Evolutionary conservation across 2,888 invertebrate species (phyloP), one percentile per base, ranked within the genome.

Genomic region (Muschampia plurimacula): DNA sequence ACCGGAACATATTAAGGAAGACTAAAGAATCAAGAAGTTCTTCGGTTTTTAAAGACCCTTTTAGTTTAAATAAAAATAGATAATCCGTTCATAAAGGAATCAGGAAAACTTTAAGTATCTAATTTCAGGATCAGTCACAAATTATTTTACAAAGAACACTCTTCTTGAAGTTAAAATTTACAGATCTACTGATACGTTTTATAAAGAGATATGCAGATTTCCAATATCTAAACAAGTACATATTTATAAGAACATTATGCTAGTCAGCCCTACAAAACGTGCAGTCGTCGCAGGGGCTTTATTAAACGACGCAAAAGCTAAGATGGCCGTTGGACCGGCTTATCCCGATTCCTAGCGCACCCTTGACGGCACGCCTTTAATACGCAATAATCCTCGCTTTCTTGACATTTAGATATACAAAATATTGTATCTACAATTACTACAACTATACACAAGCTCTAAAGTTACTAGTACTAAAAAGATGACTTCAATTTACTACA

Each of bases 311-410:
- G 86, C 85, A 86, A 86, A 62, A 88, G 87, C 86, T 86, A 91
- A 90, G 91, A 91, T 89, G 89, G 89, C 89, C 89, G 91, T 89
- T 88, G 88, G 91, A 92, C 92, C 93, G 93, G 93, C 89, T 92
- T 91, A 90, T 88, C 89, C 90, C 89, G 89, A 89, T 89, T 87
- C 88, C 85, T 84, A 79, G 83, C 82, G 88, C 89, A 84, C 88
- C 87, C 89, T 89, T 86, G 87, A 85, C 86, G 82, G 81, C 86
- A 87, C 87, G 84, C 87, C 86, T 77, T 77, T 77, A 89, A 88
- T 91, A 87, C 84, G 85, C 84, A 86, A 87, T 86, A 85, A 84
- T 86, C 86, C 55, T 81, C 85, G 83, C 81, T 22, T 77, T 69
- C 73, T 74, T 63, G 57, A 67, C 59, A 32, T 65, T 70, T 12